Evolutionary conservation across 1,140 invertebrate genomes (phyloP).

Genomic region (Hyles vespertilio): DNA sequence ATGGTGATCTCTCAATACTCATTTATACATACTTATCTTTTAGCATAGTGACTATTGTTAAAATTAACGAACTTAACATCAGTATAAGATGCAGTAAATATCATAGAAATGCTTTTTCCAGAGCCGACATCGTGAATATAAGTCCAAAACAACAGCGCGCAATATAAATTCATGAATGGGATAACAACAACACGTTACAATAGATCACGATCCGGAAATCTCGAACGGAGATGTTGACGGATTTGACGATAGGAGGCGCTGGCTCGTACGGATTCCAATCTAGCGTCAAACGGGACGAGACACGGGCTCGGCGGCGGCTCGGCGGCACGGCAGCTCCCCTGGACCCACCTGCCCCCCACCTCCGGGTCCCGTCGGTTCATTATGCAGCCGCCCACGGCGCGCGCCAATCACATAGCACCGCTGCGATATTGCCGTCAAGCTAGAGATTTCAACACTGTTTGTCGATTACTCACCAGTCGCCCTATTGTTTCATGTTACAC

Average conservation of each 20-base stretch:
- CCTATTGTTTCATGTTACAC: too few species aligned
- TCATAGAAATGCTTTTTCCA: too few species aligned
- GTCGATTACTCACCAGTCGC: conserved; percentile 24
- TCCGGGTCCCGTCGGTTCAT: conserved; percentile 45
- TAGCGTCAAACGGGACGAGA: conserved; percentile 38
- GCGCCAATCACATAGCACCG: conserved; percentile 64
- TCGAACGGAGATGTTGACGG: conserved; percentile 38
- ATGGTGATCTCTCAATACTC: too few species aligned
- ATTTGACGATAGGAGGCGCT: conserved; percentile 43
- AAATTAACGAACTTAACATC: too few species aligned
- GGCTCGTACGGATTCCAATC: conserved; percentile 46
- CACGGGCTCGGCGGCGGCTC: conserved; percentile 8
- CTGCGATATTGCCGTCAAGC: conserved; percentile 60
- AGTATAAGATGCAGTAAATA: too few species aligned
- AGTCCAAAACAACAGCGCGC: too few species aligned
- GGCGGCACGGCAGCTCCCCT: conserved; percentile 11
- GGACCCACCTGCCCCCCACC: conserved; percentile 21
- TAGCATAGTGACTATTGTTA: too few species aligned
- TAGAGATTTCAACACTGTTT: conserved; percentile 51
- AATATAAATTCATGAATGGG: too few species aligned
- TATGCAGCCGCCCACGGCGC: conserved; percentile 63
- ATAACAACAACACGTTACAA: conserved; percentile 7
- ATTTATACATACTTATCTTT: too few species aligned
- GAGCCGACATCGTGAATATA: too few species aligned
- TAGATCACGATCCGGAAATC: conserved; percentile 18